Evolutionary conservation across 1,140 invertebrate genomes (phyloP).

Genomic region (Patella vulgata): DNA sequence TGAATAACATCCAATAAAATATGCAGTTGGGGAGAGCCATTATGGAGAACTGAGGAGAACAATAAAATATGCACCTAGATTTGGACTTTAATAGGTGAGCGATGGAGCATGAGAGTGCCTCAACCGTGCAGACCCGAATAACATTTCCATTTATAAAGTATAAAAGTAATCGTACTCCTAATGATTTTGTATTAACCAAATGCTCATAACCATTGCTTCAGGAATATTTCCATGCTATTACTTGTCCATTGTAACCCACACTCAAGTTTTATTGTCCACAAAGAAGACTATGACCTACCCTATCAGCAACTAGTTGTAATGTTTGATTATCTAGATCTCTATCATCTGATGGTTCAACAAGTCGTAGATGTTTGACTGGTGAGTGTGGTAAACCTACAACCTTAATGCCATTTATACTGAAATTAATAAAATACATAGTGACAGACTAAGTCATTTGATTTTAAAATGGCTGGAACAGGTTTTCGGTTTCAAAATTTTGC

Average conservation of each 20-base stretch:
- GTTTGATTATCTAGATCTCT: slow-evolving; percentile 69
- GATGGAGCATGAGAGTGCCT: too few species aligned
- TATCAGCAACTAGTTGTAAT: slow-evolving; percentile 73
- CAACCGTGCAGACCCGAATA: too few species aligned
- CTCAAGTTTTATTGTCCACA: too few species aligned
- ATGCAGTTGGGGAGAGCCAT: too few species aligned
- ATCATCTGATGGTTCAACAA: slow-evolving; percentile 70
- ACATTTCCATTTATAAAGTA: too few species aligned
- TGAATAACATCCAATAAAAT: too few species aligned
- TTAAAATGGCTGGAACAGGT: not conserved
- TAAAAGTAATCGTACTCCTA: not conserved
- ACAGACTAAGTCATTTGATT: not conserved
- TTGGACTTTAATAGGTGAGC: too few species aligned
- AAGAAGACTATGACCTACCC: too few species aligned
- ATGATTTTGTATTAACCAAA: not conserved
- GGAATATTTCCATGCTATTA: not conserved
- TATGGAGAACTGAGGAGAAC: too few species aligned
- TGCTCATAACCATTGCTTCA: not conserved
- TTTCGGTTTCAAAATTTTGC: too few species aligned
- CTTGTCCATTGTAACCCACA: too few species aligned
- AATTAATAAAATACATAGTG: slow-evolving; percentile 22
- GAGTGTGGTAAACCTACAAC: slow-evolving; percentile 74
- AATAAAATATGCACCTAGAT: too few species aligned
- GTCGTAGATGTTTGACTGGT: slow-evolving; percentile 83
- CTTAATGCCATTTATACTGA: slow-evolving; percentile 68